Evolutionary conservation across 1,140 invertebrate species (phyloP), one percentile per base, ranked within the genome.

Genomic region (Drosophila repletoides): DNA sequence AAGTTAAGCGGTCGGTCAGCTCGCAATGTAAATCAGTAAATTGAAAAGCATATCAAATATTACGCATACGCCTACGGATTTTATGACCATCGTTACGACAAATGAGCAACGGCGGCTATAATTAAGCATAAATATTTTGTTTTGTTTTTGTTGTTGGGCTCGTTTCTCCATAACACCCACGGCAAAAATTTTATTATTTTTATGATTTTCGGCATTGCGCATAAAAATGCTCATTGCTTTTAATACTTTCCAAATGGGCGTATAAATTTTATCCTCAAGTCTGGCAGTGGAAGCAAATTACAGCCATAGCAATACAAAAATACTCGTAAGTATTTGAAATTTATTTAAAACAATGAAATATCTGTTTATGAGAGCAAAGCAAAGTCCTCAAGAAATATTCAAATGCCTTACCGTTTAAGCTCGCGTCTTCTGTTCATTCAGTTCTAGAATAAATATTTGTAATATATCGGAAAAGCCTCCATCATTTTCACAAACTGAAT

Each of bases 101-200:
- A 63, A 55, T 64, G 60, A 36, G 40, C 38, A 55, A 29, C 12
- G 19, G 26, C 40, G 29, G 28, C 49, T 10, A 36, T 46, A 64
- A 64, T 64, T 64, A 55, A 64, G 60, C 40, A 22, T 58, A 46
- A 46, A 58, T 26, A 46, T 58, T 58, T 46, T 58, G 55, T 46
- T n/a, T 58, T 45, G 41, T 34, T 58, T 58, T 46, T 36, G 29
- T 46, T 48, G 41, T n/a, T 45, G n/a, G 14, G 15, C 5, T 53
- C 36, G 31, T 33, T 36, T 15, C 12, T 9, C 0, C 1, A 12
- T 24, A 6, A 26, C 21, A 4, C 19, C 12, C 14, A 2, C 22
- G 12, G 49, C 17, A 24, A 41, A 41, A 34, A 45, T 46, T 28
- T 46, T 58, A 58, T 58, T 58, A 45, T 58, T 58, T 46, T 58